Conservation (phyloP, 2,888 invertebrate species). For the Notodonta ziczac region DNA sequence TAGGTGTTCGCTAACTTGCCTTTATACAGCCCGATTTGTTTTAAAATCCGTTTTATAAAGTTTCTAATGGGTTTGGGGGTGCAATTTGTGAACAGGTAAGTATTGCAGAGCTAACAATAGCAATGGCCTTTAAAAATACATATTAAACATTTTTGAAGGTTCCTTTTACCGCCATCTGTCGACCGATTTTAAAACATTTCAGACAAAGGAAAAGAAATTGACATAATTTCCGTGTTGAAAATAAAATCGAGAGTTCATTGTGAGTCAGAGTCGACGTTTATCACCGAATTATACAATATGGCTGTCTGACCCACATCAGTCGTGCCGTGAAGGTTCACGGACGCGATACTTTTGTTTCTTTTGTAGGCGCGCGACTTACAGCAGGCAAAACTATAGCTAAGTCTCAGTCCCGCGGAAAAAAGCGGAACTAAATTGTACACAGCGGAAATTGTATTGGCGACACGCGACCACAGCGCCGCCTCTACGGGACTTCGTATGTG, state of each 20-base stretch:
- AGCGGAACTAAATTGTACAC: too few relatives aligned
- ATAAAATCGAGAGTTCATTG: constrained; percentile 14
- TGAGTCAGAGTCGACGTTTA: constrained; percentile 16
- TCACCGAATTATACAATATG: constrained; percentile 30
- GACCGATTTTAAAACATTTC: neutral
- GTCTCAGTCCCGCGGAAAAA: too few relatives aligned
- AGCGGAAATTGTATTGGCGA: too few relatives aligned
- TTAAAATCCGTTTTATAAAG: constrained; percentile 39
- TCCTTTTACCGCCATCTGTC: neutral
- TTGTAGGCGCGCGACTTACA: constrained; percentile 9
- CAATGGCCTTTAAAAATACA: too few relatives aligned
- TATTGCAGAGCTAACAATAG: too few relatives aligned
- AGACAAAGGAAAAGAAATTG: neutral
- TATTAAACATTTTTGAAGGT: too few relatives aligned
- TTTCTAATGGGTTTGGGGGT: constrained; percentile 38
- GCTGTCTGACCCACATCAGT: constrained; percentile 42
- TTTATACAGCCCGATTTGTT: constrained; percentile 29
- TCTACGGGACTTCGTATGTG: too few relatives aligned
- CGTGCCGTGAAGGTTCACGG: constrained; percentile 43
- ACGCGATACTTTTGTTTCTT: constrained; percentile 35
- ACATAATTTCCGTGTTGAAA: constrained; percentile 5
- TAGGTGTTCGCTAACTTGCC: constrained; percentile 47
- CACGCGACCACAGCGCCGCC: too few relatives aligned
- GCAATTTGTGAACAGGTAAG: neutral
- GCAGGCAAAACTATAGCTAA: neutral